Conservation (phyloP, 2,888 invertebrate species). For the Panopea generosa region DNA sequence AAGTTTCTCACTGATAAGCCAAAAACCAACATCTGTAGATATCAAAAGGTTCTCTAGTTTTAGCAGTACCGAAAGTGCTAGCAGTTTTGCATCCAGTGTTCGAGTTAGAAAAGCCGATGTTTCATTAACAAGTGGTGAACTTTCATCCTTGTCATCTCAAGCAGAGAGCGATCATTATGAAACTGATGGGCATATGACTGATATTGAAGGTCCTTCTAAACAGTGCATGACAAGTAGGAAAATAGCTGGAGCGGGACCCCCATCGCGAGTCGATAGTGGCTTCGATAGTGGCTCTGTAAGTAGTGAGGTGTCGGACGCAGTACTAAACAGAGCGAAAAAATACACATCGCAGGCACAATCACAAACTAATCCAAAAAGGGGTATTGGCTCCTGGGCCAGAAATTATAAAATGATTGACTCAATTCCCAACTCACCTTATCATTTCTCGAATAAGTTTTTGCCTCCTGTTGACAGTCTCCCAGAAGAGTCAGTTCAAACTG, state of each 20-base stretch:
- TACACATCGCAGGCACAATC: slow-evolving; percentile 43
- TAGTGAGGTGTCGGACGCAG: slow-evolving; percentile 72
- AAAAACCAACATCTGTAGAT: slow-evolving; percentile 21
- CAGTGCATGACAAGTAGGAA: neutral
- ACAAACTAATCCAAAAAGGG: slow-evolving; percentile 40
- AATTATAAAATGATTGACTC: slow-evolving; percentile 53
- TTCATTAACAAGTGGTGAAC: slow-evolving; percentile 75
- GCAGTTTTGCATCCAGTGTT: slow-evolving; percentile 64
- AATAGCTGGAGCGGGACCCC: slow-evolving; percentile 24
- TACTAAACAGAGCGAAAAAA: slow-evolving; percentile 56
- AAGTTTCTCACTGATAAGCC: slow-evolving; percentile 51
- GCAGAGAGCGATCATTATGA: slow-evolving; percentile 70
- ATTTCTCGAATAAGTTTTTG: slow-evolving; percentile 39
- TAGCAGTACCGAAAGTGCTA: slow-evolving; percentile 72
- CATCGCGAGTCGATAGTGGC: slow-evolving; percentile 74
- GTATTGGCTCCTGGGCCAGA: slow-evolving; percentile 56
- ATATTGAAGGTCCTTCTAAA: slow-evolving; percentile 52
- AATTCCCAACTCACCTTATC: slow-evolving; percentile 32
- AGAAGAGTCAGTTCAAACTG: slow-evolving; percentile 5
- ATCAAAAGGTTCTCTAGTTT: slow-evolving; percentile 67
- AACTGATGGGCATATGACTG: slow-evolving; percentile 63
- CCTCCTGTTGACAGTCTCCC: slow-evolving; percentile 50
- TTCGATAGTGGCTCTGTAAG: slow-evolving; percentile 76
- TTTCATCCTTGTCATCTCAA: slow-evolving; percentile 74
- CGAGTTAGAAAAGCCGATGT: slow-evolving; percentile 53